A percentile compares a stretch with the other conserved stretches of the same genome.
phyloP scores from a whole-genome alignment of 2,797 vertebrate genomes.

The Eidolon dupreanum region DNA sequence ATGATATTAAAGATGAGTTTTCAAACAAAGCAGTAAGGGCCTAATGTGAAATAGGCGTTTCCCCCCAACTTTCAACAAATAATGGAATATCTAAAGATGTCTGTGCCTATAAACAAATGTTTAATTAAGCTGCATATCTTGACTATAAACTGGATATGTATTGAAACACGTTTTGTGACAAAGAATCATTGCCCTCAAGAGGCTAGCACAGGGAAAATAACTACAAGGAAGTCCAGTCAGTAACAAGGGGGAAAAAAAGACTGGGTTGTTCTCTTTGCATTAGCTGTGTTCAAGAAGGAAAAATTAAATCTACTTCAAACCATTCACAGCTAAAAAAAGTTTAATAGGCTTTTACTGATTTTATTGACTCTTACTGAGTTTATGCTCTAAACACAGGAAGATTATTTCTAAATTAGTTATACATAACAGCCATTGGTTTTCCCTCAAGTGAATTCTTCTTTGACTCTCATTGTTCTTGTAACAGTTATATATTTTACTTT shows the following conservation, averaged over 20 bases:
- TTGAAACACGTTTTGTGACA: background rate
- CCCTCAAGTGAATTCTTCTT: constrained; percentile 40
- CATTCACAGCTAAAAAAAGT: background rate
- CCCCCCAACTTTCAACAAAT: background rate
- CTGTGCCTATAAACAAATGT: background rate
- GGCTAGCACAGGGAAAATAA: background rate
- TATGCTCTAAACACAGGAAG: background rate
- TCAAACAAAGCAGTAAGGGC: background rate
- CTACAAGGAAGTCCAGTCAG: background rate
- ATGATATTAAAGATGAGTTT: background rate
- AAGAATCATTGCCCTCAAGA: background rate
- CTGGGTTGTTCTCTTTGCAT: background rate
- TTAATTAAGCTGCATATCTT: background rate
- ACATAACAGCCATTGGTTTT: constrained; percentile 41
- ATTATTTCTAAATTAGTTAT: constrained; percentile 30
- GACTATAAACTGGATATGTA: background rate
- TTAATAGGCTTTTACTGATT: background rate
- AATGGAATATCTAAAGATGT: background rate
- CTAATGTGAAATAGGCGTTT: background rate
- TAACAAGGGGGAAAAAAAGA: background rate
- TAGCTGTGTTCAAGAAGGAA: background rate
- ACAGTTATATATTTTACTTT: constrained; percentile 23
- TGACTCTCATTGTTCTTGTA: background rate
- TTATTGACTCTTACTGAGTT: constrained; percentile 6
- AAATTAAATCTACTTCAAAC: background rate